Base-by-base conservation (phyloP, 2,113 vertebrate genomes). In the Rhynchopsitta pachyrhyncha region DNA sequence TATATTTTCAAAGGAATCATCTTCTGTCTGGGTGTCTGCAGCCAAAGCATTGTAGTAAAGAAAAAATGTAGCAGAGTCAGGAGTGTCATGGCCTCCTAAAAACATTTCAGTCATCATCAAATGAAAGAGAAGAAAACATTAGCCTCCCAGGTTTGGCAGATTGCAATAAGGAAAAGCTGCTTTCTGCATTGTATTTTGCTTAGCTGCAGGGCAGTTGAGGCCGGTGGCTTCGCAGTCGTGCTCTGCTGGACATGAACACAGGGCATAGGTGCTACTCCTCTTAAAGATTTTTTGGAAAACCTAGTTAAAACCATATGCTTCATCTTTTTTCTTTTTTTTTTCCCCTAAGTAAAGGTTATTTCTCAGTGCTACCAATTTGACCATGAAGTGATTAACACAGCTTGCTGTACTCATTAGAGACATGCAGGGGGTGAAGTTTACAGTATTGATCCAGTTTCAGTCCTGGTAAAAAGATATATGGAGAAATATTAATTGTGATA, bases 401-500 rank as follows among this genome's bases (percentile, higher is more conserved):
- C 82, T 70, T 23, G 50, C 52, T 76, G 60, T 46, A 59, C 37
- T 81, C 39, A 46, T 86, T 84, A 59, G 73, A 53, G 55, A 63
- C 60, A 73, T 55, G 67, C 20, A 50, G 53, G 13, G 55, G 41
- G 55, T 76, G 64, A 64, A 57, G 29, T 87, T 94, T 79, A 69
- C 50, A 16, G 14, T 88, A 87, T 93, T 82, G 91, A 95, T 96
- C 79, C 50, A 46, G 22, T 68, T 90, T 82, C 46, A 59, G n/a
- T n/a, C 70, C 50, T 67, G 37, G 67, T 66, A 18, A 66, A 81
- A 82, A 91, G 59, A 77, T 74, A 41, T 22, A 31, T 62, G 49
- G 53, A 39, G 35, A 89, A 83, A 59, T 52, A 52, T 24, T 69
- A 82, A 69, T 42, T 24, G 52, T 66, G 6, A 10, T 66, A 31